Conservation (phyloP, 2,797 vertebrate genomes). For the Malacoctenus gilli region DNA sequence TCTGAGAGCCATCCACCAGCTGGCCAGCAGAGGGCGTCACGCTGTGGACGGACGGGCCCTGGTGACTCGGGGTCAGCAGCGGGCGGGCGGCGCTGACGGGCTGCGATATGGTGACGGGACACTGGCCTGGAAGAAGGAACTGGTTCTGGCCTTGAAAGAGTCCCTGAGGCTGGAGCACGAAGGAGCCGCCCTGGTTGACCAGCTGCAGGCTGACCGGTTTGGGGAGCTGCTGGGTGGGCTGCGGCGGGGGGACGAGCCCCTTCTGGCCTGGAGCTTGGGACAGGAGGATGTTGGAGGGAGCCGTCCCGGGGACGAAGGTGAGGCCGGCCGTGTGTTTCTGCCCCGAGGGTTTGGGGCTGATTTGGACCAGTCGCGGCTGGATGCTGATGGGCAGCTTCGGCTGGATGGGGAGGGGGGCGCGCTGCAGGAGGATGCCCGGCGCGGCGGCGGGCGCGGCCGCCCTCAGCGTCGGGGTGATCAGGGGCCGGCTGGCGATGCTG, state of each 20-base stretch:
- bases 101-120: conserved; percentile 75
- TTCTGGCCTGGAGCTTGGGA: conserved; percentile 75
- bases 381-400: conserved; percentile 85
- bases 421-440: conserved; percentile 75
- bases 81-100: conserved; percentile 59
- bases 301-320: conserved; percentile 76
- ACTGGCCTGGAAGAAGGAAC: conserved; percentile 82
- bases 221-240: conserved; percentile 61
- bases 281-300: conserved; percentile 79
- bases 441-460: conserved; percentile 46
- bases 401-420: conserved; percentile 79
- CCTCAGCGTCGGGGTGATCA: conserved; percentile 71
- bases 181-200: conserved; percentile 83
- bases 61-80: conserved; percentile 71
- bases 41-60: conserved; percentile 61
- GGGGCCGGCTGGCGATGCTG: conserved; percentile 64
- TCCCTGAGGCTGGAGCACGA: conserved; percentile 84
- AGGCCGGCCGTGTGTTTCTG: conserved; percentile 78
- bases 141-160: conserved; percentile 84
- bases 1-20: conserved; percentile 81
- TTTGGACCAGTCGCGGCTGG: conserved; percentile 83
- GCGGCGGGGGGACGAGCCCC: conserved; percentile 48
- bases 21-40: conserved; percentile 69
- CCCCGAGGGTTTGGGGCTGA: conserved; percentile 81
- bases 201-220: conserved; percentile 83